Evolutionary conservation across 1,140 invertebrate species (phyloP), one percentile per base, ranked within the genome.

Genomic region (Hyles vespertilio): DNA sequence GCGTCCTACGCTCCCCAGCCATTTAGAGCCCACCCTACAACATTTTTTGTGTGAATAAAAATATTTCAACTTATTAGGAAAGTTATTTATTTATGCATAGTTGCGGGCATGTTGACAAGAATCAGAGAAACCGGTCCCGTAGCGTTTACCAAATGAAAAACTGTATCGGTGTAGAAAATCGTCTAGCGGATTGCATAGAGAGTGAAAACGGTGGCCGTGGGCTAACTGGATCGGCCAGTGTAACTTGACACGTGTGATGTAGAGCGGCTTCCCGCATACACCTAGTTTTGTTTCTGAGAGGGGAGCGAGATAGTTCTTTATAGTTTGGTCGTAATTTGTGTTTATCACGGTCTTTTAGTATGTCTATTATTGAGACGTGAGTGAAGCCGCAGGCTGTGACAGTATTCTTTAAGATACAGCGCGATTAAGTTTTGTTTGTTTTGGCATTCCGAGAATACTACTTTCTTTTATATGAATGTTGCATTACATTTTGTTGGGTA

Each of bases 151-250:
- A 68, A 76, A 74, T 76, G 72, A 84, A 84, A 84, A 84, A 84
- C 77, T 81, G 74, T 81, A 83, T 79, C 74, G 70, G 58, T 51
- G 65, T 77, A 79, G 80, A 81, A 83, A 81, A 79, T 67, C 62
- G 63, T 52, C 63, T 79, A 77, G 72, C 72, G 72, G 65, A 84
- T 87, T 64, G 68, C 53, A 76, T 81, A 65, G 81, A 87, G 78
- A 84, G 81, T 87, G 81, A 87, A 84, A 84, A 77, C 72, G 61
- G 22, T 59, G 36, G 59, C 66, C 59, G 56, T 58, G 61, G 72
- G 68, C 65, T 32, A 22, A 70, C 70, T 68, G 60, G 49, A 63
- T 58, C 61, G 61, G 43, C 71, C 65, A 75, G 65, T 69, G 61
- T 74, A 76, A 55, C 63, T 65, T 63, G 61, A 69, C 56, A 10